These are phyloP conservation scores for Myiozetetes cayanensis DNA, from an alignment of 2,113 vertebrate species.

Conservation along the genomic window DNA sequence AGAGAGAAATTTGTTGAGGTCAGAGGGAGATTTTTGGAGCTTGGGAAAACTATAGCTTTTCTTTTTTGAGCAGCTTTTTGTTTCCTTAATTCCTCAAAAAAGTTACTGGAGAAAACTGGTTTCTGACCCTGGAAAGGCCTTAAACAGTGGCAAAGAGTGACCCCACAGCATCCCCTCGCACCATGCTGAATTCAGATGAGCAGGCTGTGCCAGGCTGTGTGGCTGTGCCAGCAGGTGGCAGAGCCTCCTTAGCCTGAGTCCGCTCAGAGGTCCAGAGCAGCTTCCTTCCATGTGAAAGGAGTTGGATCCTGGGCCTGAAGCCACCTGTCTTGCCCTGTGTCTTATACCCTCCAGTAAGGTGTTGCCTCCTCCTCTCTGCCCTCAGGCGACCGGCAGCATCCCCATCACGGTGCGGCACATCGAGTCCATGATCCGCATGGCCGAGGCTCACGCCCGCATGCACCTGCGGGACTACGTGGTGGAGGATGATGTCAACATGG, in stretches of 20 bases:
- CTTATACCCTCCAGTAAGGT: background rate
- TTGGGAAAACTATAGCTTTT: background rate
- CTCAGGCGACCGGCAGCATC: conserved; percentile 93
- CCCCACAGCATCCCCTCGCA: accelerated
- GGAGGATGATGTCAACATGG: conserved; percentile 98
- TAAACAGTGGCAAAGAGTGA: background rate
- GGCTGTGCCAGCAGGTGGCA: conserved; percentile 34
- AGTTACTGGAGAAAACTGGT: background rate
- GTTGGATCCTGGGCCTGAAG: background rate
- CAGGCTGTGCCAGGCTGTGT: background rate
- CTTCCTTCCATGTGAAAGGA: background rate
- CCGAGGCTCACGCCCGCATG: conserved; percentile 93
- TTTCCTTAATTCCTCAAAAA: background rate
- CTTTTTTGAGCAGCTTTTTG: background rate
- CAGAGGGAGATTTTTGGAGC: background rate
- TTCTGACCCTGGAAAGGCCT: background rate
- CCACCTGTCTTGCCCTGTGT: background rate
- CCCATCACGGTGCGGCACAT: conserved; percentile 98
- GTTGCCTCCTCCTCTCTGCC: background rate
- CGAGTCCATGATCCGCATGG: conserved; percentile 98
- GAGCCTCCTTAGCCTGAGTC: background rate
- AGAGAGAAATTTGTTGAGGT: background rate
- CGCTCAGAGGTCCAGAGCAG: background rate
- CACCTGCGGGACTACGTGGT: conserved; percentile 94
- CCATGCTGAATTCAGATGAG: background rate